Evolutionary conservation across 2,797 vertebrate genomes (phyloP), one percentile per base, ranked within the genome.

Genomic region (Orientallactaga sibirica): DNA sequence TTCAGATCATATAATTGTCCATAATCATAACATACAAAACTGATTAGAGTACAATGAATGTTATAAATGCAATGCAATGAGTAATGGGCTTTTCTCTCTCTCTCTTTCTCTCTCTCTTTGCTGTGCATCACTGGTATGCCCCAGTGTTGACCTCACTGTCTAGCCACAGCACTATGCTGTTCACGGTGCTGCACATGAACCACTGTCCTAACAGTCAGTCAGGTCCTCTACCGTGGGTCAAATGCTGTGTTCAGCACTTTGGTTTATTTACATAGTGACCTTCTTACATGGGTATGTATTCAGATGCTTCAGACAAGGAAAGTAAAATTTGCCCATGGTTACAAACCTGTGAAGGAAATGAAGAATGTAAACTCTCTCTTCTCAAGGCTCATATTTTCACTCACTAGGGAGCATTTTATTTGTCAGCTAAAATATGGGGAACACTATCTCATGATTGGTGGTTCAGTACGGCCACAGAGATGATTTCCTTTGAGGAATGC

Each of bases 141-240:
- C 64, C 67, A 29, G 0, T 48, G 2, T 15, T 73, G 20, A 43
- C 7, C 52, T 24, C 7, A 41, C 25, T 91, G 29, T 62, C 1
- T 4, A 75, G 2, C 18, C 41, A 22, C 3, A 27, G 0, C 0
- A 22, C 9, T 55, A 8, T 58, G 7, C 22, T 76, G 3, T 16
- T 82, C 11, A 87, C 87, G 64, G 77, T 8, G 82, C 33, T 20
- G 11, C 29, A 67, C 41, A 48, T 73, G 52, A 48, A 43, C 55
- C 71, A 66, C 24, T 52, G 9, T 2, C 25, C 19, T 55, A 1
- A 9, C 62, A 2, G 18, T 58, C 43, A 18, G 0, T 76, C 22
- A n/a, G 4, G 11, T n/a, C 24, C 58, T 71, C 67, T 80, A 29
- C 15, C 62, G 0, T 66, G 29, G 89, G 1, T 64, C 37, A 90